Percentiles rank a stretch among this genome's conserved stretches.
These are phyloP conservation scores for Acanthochromis polyacanthus DNA, from an alignment of 2,113 vertebrate genomes.

Conservation along the genomic window DNA sequence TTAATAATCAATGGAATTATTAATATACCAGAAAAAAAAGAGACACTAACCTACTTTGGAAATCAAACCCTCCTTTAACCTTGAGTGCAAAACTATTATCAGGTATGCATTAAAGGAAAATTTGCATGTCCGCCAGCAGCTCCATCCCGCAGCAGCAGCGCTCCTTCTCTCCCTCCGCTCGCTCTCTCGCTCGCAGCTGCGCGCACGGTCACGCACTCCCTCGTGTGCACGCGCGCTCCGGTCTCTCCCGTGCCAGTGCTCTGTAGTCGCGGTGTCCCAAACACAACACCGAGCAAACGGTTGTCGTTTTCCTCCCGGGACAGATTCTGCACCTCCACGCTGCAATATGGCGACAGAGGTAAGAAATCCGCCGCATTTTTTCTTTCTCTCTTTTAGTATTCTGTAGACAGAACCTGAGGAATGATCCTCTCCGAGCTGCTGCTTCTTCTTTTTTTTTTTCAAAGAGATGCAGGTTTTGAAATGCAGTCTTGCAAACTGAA, in stretches of 20 bases:
- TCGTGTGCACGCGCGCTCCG: constrained; percentile 18
- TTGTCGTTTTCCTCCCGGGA: constrained; percentile 72
- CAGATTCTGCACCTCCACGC: constrained; percentile 62
- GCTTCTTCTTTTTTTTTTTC: neutral
- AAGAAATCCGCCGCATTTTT: constrained; percentile 45
- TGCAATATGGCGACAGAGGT: constrained; percentile 85
- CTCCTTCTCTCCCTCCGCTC: neutral
- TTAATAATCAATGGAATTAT: constrained; percentile 49
- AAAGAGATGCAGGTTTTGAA: constrained; percentile 25
- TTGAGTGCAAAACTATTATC: neutral
- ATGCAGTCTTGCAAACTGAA: constrained; percentile 31
- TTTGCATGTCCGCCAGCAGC: constrained; percentile 8
- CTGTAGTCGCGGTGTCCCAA: constrained; percentile 60
- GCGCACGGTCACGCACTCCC: constrained; percentile 17
- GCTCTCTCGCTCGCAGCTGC: neutral
- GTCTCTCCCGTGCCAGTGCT: constrained; percentile 23
- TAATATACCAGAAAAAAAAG: constrained; percentile 4
- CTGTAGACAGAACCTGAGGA: neutral
- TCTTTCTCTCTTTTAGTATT: neutral
- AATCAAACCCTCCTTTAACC: neutral
- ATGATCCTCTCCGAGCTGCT: neutral
- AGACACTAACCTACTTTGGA: neutral
- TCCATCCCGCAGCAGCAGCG: constrained; percentile 24
- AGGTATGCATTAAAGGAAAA: constrained; percentile 13
- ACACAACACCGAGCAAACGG: constrained; percentile 50